A percentile compares a stretch with the other conserved stretches of the same genome.
These are phyloP conservation scores for Gnatocerus cornutus DNA, from an alignment of 2,888 invertebrate genomes.

Conservation along the genomic window DNA sequence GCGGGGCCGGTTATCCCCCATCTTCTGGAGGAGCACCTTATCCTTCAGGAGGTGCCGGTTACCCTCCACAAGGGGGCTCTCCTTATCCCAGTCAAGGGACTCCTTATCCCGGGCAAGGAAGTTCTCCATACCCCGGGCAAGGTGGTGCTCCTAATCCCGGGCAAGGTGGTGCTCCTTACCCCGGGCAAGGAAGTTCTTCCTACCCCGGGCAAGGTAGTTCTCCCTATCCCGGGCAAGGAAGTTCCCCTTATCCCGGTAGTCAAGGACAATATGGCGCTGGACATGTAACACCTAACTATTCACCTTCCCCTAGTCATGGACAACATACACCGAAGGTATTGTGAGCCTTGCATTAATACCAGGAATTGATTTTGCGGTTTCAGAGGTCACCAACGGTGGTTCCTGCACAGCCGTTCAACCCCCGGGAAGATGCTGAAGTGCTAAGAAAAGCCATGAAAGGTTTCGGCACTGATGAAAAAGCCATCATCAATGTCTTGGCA, in stretches of 20 bases:
- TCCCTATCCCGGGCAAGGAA: slow-evolving; percentile 4
- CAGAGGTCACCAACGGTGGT: slow-evolving; percentile 84
- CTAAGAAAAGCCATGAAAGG: slow-evolving; percentile 89
- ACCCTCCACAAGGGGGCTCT: slow-evolving; percentile 29
- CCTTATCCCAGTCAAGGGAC: slow-evolving; percentile 19
- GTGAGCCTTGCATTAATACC: slow-evolving; percentile 12
- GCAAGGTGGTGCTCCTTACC: slow-evolving; percentile 1
- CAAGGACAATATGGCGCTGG: slow-evolving; percentile 19
- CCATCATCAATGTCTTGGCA: slow-evolving; percentile 86
- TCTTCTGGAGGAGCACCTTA: slow-evolving; percentile 50
- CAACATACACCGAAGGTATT: slow-evolving; percentile 34
- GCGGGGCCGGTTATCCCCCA: slow-evolving; percentile 46
- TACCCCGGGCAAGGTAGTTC: slow-evolving; percentile 14
- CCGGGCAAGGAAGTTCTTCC: background rate
- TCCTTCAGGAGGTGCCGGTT: slow-evolving; percentile 51
- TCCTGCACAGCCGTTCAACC: slow-evolving; percentile 79
- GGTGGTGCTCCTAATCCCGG: slow-evolving; percentile 2
- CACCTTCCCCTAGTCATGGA: slow-evolving; percentile 22
- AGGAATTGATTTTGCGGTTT: slow-evolving; percentile 54
- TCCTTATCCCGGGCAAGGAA: slow-evolving; percentile 10
- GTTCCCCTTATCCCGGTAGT: slow-evolving; percentile 14
- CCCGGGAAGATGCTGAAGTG: slow-evolving; percentile 84
- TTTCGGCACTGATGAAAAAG: slow-evolving; percentile 86
- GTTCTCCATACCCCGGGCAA: slow-evolving; percentile 14
- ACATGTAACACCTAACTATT: slow-evolving; percentile 24